phyloP scores from a whole-genome alignment of 1,140 invertebrate genomes.

The Anagrus nilaparvatae region DNA sequence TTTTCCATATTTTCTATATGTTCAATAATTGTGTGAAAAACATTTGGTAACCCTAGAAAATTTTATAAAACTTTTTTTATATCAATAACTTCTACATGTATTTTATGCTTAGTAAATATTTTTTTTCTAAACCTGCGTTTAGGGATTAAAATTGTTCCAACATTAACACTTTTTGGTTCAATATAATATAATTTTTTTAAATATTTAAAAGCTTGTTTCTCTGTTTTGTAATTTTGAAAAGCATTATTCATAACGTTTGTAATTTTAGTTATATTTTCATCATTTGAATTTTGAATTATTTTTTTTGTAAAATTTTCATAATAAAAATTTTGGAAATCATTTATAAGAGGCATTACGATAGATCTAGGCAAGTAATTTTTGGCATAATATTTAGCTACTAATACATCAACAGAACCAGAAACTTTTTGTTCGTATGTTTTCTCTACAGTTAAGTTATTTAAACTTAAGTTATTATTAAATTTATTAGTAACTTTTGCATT shows the following conservation, averaged over 20 bases:
- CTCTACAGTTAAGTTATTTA: neutral
- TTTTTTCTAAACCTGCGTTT: neutral
- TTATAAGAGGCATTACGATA: neutral
- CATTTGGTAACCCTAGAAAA: neutral
- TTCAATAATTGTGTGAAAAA: neutral
- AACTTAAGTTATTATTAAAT: neutral
- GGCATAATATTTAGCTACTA: conserved; percentile 1
- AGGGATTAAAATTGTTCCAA: neutral
- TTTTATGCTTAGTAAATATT: neutral
- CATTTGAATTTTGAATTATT: conserved; percentile 1
- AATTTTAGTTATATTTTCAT: neutral
- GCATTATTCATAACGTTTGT: conserved; percentile 1
- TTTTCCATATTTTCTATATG: neutral
- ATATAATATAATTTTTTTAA: neutral
- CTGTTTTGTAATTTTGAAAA: conserved; percentile 1
- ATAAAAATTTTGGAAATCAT: neutral
- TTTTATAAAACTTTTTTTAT: too few species aligned
- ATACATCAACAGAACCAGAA: neutral
- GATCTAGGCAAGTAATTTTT: neutral
- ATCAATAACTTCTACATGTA: too few species aligned
- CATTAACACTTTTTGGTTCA: neutral
- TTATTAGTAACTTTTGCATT: neutral
- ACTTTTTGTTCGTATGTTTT: neutral
- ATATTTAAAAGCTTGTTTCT: neutral
- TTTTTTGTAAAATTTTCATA: neutral